These are phyloP conservation scores for Piaya cayana DNA, from an alignment of 2,113 vertebrate genomes.

Conservation along the genomic window DNA sequence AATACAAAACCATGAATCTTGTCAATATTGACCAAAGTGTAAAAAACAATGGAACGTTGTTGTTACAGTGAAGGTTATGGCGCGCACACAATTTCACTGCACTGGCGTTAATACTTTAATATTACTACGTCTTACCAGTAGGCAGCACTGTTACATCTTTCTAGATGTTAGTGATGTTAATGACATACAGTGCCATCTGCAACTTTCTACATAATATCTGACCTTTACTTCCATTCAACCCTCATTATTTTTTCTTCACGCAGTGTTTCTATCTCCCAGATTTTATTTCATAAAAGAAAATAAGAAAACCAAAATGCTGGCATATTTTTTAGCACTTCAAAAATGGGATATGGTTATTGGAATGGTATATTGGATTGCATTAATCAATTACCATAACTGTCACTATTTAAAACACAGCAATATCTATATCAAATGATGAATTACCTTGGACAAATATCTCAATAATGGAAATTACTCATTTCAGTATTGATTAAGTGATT, in stretches of 20 bases:
- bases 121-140: constrained; percentile 77
- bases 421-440: constrained; percentile 35
- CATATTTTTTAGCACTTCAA: constrained; percentile 46
- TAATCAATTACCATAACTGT: constrained; percentile 31
- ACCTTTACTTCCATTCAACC: constrained; percentile 76
- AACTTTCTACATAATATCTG: constrained; percentile 77
- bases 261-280: constrained; percentile 74
- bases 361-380: constrained; percentile 28
- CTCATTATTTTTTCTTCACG: constrained; percentile 76
- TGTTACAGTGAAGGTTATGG: neutral
- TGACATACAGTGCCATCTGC: constrained; percentile 72
- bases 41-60: neutral
- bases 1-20: neutral
- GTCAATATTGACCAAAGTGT: neutral
- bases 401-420: constrained; percentile 15
- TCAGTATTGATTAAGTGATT: constrained; percentile 32
- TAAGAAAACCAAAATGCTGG: constrained; percentile 62
- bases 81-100: neutral
- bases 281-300: constrained; percentile 71
- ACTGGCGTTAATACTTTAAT: constrained; percentile 47
- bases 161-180: constrained; percentile 67
- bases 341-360: constrained; percentile 18
- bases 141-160: constrained; percentile 78
- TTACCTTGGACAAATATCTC: constrained; percentile 19
- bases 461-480: neutral